Percentiles rank a stretch among this genome's conserved stretches.
phyloP scores from a whole-genome alignment of 2,113 vertebrate species.

The Mirza zaza region DNA sequence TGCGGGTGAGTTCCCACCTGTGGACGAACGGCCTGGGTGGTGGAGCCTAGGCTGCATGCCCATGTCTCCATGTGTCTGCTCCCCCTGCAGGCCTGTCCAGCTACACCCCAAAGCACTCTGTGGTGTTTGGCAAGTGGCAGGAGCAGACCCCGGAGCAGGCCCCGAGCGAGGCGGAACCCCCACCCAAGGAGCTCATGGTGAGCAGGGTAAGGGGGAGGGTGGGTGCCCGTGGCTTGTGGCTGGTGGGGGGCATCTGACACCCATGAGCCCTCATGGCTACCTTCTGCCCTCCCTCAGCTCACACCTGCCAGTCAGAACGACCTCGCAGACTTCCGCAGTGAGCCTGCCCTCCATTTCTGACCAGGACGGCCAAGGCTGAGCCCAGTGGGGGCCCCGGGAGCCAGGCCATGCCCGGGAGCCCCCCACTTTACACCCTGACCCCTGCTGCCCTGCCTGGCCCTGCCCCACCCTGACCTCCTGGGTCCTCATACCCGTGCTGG shows the following conservation, averaged over 20 bases:
- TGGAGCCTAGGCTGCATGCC: background rate
- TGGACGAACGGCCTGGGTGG: background rate
- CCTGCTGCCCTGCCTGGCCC: background rate
- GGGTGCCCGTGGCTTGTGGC: fast-evolving
- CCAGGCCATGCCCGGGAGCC: background rate
- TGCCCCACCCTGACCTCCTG: too few species aligned
- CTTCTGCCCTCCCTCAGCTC: conserved; percentile 84
- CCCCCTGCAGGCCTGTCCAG: conserved; percentile 89
- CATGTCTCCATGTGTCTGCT: fast-evolving
- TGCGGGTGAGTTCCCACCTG: conserved; percentile 85
- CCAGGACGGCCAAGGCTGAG: background rate
- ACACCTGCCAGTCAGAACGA: conserved; percentile 92
- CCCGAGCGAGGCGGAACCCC: conserved; percentile 70
- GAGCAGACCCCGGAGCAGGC: conserved; percentile 87
- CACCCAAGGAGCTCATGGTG: conserved; percentile 91
- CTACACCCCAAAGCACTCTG: conserved; percentile 93
- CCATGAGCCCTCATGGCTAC: fast-evolving
- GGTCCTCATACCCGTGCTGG: too few species aligned
- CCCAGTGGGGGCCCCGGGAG: background rate
- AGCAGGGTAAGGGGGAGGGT: background rate
- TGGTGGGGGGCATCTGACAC: fast-evolving
- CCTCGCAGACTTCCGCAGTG: conserved; percentile 95
- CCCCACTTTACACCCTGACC: too few species aligned
- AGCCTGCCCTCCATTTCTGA: conserved; percentile 98
- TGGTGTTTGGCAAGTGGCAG: conserved; percentile 93